These are phyloP conservation scores for Synanthedon andrenaeformis DNA, from an alignment of 2,888 invertebrate species.

Conservation along the genomic window DNA sequence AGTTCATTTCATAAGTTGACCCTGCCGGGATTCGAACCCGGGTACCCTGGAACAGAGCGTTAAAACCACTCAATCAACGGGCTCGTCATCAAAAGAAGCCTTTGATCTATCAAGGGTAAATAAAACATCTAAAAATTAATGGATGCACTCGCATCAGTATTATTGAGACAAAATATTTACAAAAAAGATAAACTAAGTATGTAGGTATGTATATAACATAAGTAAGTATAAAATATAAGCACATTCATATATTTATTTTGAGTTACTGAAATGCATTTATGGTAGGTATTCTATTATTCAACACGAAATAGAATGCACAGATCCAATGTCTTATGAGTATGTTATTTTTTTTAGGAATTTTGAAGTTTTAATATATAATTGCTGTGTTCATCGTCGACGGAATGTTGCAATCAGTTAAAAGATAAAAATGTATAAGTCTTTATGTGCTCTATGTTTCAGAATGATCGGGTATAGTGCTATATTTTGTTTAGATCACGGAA, in stretches of 20 bases:
- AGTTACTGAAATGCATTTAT: not conserved
- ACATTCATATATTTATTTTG: conserved; percentile 37
- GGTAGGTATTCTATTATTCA: not conserved
- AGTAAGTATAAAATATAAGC: conserved; percentile 43
- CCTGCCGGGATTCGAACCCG: too few relatives aligned
- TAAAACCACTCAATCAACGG: too few relatives aligned
- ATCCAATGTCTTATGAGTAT: too few relatives aligned
- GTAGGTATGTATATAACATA: conserved; percentile 30
- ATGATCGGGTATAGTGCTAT: too few relatives aligned
- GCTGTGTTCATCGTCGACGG: not conserved
- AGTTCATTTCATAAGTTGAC: too few relatives aligned
- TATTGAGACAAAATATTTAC: conserved; percentile 61
- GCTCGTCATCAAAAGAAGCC: too few relatives aligned
- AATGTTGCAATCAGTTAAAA: not conserved
- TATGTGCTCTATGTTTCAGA: not conserved
- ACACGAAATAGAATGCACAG: too few relatives aligned
- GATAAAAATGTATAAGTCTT: not conserved
- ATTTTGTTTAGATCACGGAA: too few relatives aligned
- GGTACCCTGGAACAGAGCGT: too few relatives aligned
- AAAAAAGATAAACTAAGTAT: conserved; percentile 34
- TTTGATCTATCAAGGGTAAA: not conserved
- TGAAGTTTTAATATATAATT: not conserved
- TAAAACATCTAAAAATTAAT: conserved; percentile 17
- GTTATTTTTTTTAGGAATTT: too few relatives aligned
- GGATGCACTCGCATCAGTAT: conserved; percentile 52